Evolutionary conservation across 92 coral and sea anemone genomes (phyloP), one percentile per base, ranked within the genome.

Genomic region (Montipora capitata): DNA sequence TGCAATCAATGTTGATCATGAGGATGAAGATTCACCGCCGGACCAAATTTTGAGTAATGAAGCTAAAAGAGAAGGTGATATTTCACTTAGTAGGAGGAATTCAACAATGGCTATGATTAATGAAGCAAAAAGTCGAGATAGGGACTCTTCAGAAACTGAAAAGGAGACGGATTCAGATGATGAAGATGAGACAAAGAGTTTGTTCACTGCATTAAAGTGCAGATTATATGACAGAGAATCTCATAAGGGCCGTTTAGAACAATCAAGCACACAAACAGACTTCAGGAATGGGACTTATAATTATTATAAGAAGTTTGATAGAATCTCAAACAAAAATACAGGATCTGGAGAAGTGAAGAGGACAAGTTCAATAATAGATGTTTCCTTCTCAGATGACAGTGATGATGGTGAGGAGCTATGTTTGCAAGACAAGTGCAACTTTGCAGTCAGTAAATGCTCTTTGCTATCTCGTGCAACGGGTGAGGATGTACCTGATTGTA

Each of bases 361-460:
- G 4, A 76, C 91, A 58, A 89, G 93, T 72, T 78, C 83, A 38
- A 93, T 93, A 7, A 68, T 93, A 89, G 96, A 89, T 52, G 69
- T 93, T 38, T 89, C 93, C 35, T 89, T 81, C 80, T 91, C 83
- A 56, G 95, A 89, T 62, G 83, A 80, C 89, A 84, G 85, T n/a
- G 62, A 83, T 40, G 67, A 40, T 51, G 83, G 49, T 20, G 52
- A 67, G 4, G 45, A 17, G 10, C 62, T 39, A 39, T 40, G 48
- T 39, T 7, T 68, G 3, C 62, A 7, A 44, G 18, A 13, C 18
- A 63, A 51, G 12, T 27, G 5, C 38, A 40, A 4, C 10, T 13
- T 3, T 68, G 10, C 10, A 54, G 51, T 8, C 58, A 82, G 14
- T 49, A 7, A 13, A 49, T 42, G 38, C 27, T 38, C 64, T 8